Conservation (phyloP, 1,140 invertebrate genomes). For the Epicauta chinensis region DNA sequence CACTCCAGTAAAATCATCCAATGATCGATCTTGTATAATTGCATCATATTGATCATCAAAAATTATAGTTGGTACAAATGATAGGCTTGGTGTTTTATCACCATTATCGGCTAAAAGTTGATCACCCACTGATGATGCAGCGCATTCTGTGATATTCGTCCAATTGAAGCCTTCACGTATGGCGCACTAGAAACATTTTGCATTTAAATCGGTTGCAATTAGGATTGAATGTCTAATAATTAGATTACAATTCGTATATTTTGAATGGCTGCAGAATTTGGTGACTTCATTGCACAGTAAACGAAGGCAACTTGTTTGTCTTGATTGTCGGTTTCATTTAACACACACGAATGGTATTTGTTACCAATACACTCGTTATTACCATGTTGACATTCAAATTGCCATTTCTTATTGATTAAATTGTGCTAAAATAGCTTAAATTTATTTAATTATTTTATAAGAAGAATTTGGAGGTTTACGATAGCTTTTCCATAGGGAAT, state of each 20-base stretch:
- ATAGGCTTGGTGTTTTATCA: conserved; percentile 49
- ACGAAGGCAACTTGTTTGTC: conserved; percentile 42
- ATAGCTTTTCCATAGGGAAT: conserved; percentile 73
- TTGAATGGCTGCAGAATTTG: neutral
- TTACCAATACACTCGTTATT: conserved; percentile 58
- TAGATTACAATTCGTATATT: neutral
- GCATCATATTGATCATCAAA: conserved; percentile 43
- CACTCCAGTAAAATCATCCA: conserved; percentile 14
- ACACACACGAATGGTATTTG: conserved; percentile 55
- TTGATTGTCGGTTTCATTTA: conserved; percentile 43
- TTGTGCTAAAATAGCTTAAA: conserved; percentile 1
- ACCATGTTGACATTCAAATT: conserved; percentile 63
- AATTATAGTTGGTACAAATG: conserved; percentile 56
- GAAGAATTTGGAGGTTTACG: conserved; percentile 36
- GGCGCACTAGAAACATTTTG: conserved; percentile 46
- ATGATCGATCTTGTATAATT: conserved; percentile 1
- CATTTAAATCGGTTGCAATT: neutral
- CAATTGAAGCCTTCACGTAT: conserved; percentile 32
- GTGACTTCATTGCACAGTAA: conserved; percentile 46
- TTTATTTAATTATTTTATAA: conserved; percentile 1
- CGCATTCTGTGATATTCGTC: conserved; percentile 40
- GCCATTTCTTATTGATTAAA: conserved; percentile 18
- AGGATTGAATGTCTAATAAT: neutral
- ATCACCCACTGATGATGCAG: conserved; percentile 37
- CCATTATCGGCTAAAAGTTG: conserved; percentile 49